Evolutionary conservation across 2,113 vertebrate species (phyloP).

Genomic region (Globicephala melas): DNA sequence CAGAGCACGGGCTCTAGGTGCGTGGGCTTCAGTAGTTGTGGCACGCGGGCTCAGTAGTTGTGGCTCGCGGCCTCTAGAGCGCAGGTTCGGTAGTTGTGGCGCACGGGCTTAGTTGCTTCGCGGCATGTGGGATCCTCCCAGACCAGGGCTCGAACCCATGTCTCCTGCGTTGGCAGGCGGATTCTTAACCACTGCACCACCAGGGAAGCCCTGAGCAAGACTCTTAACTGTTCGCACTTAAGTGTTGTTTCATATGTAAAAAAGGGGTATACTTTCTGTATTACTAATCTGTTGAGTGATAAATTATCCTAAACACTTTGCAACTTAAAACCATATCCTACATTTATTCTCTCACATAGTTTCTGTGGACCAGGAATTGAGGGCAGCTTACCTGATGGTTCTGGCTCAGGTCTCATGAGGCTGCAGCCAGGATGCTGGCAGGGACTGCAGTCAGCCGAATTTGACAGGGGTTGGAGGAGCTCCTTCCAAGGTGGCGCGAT

Average conservation of each 20-base stretch:
- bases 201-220: neutral
- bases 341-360: neutral
- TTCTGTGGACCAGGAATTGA: neutral
- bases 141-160: too few species aligned
- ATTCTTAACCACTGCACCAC: too few species aligned
- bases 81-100: too few species aligned
- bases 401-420: neutral
- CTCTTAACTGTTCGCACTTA: neutral
- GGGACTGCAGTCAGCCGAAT: neutral
- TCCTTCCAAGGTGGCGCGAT: neutral
- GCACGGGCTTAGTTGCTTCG: too few species aligned
- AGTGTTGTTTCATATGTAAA: neutral
- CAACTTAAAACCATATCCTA: neutral
- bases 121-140: too few species aligned
- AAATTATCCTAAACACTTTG: neutral
- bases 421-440: neutral
- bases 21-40: too few species aligned
- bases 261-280: neutral
- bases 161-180: too few species aligned
- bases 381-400: neutral
- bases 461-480: neutral
- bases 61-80: too few species aligned
- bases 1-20: too few species aligned
- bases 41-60: too few species aligned
- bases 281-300: neutral